phyloP scores from a whole-genome alignment of 2,888 invertebrate species.

The Pherbina coryleti region DNA sequence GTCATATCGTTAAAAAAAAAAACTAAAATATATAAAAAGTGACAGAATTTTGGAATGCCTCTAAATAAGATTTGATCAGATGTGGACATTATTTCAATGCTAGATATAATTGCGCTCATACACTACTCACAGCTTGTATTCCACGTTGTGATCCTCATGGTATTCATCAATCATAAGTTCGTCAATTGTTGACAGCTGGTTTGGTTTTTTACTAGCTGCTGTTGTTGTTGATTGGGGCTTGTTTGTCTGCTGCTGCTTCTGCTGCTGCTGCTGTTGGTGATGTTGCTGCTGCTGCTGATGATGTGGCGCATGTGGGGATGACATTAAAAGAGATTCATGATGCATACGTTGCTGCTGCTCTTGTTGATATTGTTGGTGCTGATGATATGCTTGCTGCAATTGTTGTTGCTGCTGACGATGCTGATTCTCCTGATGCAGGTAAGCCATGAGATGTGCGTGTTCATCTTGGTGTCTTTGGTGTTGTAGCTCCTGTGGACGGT shows the following conservation, averaged over 20 bases:
- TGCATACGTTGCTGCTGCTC: conserved; percentile 27
- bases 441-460: conserved; percentile 40
- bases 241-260: conserved; percentile 5
- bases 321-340: conserved; percentile 10
- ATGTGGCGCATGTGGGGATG: not conserved
- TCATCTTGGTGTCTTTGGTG: conserved; percentile 13
- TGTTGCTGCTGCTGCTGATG: conserved; percentile 16
- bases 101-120: conserved; percentile 24
- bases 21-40: no score
- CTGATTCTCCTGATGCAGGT: conserved; percentile 48
- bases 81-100: not conserved
- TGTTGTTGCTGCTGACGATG: conserved; percentile 45
- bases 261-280: not conserved
- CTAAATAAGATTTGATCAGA: conserved; percentile 1
- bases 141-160: conserved; percentile 60
- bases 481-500: not conserved
- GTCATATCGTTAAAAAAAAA: no score
- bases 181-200: conserved; percentile 51
- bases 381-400: conserved; percentile 39
- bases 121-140: conserved; percentile 66
- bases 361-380: conserved; percentile 37
- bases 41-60: no score
- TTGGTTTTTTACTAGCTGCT: conserved; percentile 50
- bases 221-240: conserved; percentile 42
- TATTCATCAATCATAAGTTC: conserved; percentile 67